Evolutionary conservation across 2,797 vertebrate species (phyloP), one percentile per base, ranked within the genome.

Genomic region (Leontopithecus rosalia): DNA sequence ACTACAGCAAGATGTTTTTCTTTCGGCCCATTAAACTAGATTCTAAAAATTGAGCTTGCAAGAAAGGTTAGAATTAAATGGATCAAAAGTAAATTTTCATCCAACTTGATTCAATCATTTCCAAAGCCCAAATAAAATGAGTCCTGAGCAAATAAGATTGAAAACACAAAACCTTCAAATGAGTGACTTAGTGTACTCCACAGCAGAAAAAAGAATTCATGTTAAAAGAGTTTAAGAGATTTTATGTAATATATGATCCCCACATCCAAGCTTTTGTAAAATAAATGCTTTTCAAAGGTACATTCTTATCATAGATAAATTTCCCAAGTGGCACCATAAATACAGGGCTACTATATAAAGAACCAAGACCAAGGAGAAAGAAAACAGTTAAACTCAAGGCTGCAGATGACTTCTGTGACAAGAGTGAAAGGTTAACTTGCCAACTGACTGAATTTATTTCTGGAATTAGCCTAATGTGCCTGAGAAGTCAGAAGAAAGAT

Each of bases 161-260:
- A 96, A 98, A 98, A 88, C 36, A 94, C 73, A 95, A 95, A 97
- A 84, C 28, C 24, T 94, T 90, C 55, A 96, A 94, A 97, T 87
- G 4, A 86, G 7, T 95, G 64, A 72, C n/a, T 96, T 95, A 28
- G 12, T 88, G 22, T 89, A 88, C 41, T 15, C 0, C 0, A 92
- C 48, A 88, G 6, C 70, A 64, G 75, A 76, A 96, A 91, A 79
- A 98, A 28, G 11, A 96, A 97, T 85, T 15, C 30, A 76, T 64
- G 10, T 76, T 97, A 91, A 97, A 97, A 93, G 80, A 96, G 94
- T 76, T 95, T 14, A 94, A 97, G 81, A 52, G 19, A 43, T 75
- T 97, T 96, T 94, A 96, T 95, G 92, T 97, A 83, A 97, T 61
- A 20, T 95, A 94, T 97, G 73, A 73, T 96, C 58, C 72, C 79